A percentile compares a stretch with the other conserved stretches of the same genome.
Conservation (phyloP, 2,888 invertebrate genomes). For the Lepidochrysops patricia region DNA sequence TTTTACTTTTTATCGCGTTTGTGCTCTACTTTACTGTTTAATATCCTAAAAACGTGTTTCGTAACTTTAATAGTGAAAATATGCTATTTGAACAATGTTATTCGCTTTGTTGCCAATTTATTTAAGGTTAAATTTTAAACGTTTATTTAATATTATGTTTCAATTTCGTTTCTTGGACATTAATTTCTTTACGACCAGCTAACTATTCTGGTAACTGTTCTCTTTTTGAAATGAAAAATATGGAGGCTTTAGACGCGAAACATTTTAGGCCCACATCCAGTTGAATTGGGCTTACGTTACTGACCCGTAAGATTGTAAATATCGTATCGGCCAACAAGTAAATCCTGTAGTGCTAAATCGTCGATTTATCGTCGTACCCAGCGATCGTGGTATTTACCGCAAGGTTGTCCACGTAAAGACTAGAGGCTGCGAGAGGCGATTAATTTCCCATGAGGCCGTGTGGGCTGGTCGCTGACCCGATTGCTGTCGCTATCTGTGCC, state of each 20-base stretch:
- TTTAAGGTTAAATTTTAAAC: neutral
- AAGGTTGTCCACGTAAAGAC: conserved; percentile 22
- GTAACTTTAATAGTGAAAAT: neutral
- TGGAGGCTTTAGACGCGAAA: no score
- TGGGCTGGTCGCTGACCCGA: conserved; percentile 33
- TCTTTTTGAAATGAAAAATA: no score
- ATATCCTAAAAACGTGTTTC: neutral
- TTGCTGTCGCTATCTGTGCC: conserved; percentile 35
- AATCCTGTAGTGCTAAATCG: neutral
- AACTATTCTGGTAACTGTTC: no score
- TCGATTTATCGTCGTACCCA: neutral
- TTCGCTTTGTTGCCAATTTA: neutral
- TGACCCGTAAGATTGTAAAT: neutral
- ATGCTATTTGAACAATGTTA: neutral
- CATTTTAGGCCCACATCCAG: no score
- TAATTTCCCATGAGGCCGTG: conserved; percentile 29
- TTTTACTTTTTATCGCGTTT: conserved; percentile 18
- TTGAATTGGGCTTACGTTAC: no score
- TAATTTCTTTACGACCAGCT: no score
- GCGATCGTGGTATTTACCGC: conserved; percentile 21
- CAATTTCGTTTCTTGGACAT: no score
- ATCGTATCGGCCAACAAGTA: neutral
- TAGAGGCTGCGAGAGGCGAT: conserved; percentile 23
- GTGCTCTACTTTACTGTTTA: conserved; percentile 11
- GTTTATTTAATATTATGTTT: no score